Conservation (phyloP, 2,113 vertebrate species). For the Gobio gobio region DNA sequence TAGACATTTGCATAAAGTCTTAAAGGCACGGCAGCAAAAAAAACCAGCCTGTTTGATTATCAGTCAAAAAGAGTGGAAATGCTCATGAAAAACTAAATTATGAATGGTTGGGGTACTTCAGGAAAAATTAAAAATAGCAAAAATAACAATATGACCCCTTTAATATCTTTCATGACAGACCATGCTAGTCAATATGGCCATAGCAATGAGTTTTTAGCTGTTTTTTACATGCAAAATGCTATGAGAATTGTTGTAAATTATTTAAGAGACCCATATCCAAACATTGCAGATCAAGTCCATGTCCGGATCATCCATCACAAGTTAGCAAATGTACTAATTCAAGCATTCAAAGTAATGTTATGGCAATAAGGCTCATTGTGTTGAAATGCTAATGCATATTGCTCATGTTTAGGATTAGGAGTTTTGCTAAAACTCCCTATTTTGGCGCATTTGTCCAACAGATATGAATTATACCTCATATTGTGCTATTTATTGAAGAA, state of each 20-base stretch:
- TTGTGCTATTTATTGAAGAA: not conserved
- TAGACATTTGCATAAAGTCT: not conserved
- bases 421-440: not conserved
- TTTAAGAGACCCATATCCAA: not conserved
- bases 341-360: not conserved
- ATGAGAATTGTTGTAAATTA: not conserved
- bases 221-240: not conserved
- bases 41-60: not conserved
- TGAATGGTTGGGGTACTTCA: not conserved
- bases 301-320: not conserved
- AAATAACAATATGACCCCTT: slow-evolving; percentile 4
- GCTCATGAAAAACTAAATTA: not conserved
- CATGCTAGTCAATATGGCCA: not conserved
- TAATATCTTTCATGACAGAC: not conserved
- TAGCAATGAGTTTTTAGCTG: not conserved
- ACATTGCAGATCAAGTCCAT: not conserved
- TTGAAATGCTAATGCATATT: not conserved
- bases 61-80: not conserved
- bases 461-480: slow-evolving; percentile 7
- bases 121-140: not conserved
- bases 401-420: slow-evolving; percentile 6
- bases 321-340: not conserved
- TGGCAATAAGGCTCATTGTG: slow-evolving; percentile 17
- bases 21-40: slow-evolving; percentile 9
- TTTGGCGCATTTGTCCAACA: slow-evolving; percentile 1